These are phyloP conservation scores for Halocynthia aurantium DNA, from an alignment of 23 tunicate species.

Conservation along the genomic window DNA sequence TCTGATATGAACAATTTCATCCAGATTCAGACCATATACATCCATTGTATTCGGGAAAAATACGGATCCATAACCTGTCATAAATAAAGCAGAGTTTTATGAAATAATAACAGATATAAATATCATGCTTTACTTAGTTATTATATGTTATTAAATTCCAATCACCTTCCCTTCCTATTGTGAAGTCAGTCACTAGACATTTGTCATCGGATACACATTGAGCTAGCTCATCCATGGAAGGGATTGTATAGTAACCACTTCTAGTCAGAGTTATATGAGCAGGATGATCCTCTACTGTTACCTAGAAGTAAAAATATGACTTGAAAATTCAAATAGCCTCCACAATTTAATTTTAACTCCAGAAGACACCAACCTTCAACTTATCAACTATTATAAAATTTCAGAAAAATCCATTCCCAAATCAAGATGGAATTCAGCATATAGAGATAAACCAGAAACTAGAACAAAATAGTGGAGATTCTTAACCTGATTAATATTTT, in stretches of 20 bases:
- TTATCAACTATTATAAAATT: too few relatives aligned
- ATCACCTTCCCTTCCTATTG: constrained; percentile 63
- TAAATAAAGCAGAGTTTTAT: background rate
- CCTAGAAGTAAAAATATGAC: background rate
- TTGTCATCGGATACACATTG: constrained; percentile 34
- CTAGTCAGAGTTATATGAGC: constrained; percentile 63
- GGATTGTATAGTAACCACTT: constrained; percentile 82
- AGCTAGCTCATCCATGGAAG: constrained; percentile 49
- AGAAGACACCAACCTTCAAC: too few relatives aligned
- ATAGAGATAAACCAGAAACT: too few relatives aligned
- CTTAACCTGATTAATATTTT: too few relatives aligned
- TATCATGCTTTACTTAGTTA: background rate
- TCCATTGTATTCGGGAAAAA: constrained; percentile 74
- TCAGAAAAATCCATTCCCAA: too few relatives aligned
- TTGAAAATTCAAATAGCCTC: too few relatives aligned
- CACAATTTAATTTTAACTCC: too few relatives aligned
- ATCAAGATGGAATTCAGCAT: too few relatives aligned
- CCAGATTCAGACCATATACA: constrained; percentile 64
- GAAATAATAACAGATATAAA: background rate
- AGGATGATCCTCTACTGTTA: constrained; percentile 38
- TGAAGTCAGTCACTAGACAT: constrained; percentile 67
- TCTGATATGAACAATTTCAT: constrained; percentile 84
- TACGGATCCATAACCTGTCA: constrained; percentile 84
- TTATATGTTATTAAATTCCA: too few relatives aligned
- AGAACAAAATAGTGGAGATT: too few relatives aligned